Percentiles rank a stretch among this genome's conserved stretches.
These are phyloP conservation scores for Eutolmus rufibarbis DNA, from an alignment of 2,888 invertebrate species.

Conservation along the genomic window DNA sequence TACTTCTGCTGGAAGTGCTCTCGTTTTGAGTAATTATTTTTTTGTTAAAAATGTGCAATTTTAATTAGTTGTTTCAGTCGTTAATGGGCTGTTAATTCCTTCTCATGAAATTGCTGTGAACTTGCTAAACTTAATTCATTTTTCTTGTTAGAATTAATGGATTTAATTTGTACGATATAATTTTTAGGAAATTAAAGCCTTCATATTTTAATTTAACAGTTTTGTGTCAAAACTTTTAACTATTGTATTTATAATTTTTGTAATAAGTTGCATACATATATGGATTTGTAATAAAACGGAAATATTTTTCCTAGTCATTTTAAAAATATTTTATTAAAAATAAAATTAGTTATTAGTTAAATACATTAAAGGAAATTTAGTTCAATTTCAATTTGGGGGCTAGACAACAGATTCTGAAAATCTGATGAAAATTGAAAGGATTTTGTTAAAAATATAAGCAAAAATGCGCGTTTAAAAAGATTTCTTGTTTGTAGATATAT, in stretches of 20 bases:
- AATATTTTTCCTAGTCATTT: no score
- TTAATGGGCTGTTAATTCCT: neutral
- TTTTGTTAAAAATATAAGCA: neutral
- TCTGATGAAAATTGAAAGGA: no score
- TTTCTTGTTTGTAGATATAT: no score
- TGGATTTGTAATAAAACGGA: no score
- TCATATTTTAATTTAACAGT: neutral
- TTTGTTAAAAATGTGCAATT: neutral
- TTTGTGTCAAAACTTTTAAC: neutral
- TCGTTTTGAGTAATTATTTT: neutral
- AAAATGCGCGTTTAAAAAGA: neutral
- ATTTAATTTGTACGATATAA: neutral
- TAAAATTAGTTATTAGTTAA: no score
- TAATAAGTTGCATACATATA: no score
- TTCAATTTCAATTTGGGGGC: no score
- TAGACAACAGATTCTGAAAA: no score
- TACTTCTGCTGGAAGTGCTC: neutral
- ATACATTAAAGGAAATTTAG: no score
- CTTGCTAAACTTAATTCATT: neutral
- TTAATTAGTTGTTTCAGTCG: neutral
- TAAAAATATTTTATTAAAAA: no score
- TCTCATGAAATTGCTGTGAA: neutral
- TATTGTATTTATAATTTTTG: no score
- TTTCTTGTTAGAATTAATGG: neutral
- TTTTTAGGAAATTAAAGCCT: neutral